phyloP scores from a whole-genome alignment of 2,113 vertebrate genomes.

The Epinephelus fuscoguttatus region DNA sequence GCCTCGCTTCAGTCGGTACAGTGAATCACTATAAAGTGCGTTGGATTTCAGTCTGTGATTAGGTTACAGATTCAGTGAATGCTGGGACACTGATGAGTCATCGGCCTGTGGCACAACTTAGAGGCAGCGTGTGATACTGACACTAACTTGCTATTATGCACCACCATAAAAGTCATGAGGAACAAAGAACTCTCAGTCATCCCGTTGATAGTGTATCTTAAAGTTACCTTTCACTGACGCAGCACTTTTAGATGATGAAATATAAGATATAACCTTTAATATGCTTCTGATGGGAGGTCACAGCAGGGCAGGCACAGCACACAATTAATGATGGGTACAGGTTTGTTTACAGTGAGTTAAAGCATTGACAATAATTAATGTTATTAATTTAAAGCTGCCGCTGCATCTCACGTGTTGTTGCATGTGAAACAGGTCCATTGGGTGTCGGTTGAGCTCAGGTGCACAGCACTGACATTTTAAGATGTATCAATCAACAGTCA shows the following conservation, averaged over 20 bases:
- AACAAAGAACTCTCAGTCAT: neutral
- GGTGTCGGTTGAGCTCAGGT: neutral
- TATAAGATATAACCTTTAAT: too few relatives aligned
- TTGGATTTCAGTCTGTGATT: slow-evolving; percentile 44
- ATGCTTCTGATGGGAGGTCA: neutral
- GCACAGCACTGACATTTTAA: neutral
- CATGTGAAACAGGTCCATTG: neutral
- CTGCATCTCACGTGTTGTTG: slow-evolving; percentile 2
- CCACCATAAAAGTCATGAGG: neutral
- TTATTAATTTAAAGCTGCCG: slow-evolving; percentile 5
- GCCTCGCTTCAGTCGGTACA: neutral
- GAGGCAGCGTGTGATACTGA: slow-evolving; percentile 40
- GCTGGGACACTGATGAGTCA: slow-evolving; percentile 45
- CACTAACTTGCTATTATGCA: slow-evolving; percentile 21
- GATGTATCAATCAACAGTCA: neutral
- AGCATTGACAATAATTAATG: neutral
- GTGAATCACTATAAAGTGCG: slow-evolving; percentile 41
- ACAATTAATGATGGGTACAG: neutral
- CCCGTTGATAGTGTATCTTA: neutral
- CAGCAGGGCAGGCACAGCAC: slow-evolving; percentile 7
- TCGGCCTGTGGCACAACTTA: slow-evolving; percentile 26
- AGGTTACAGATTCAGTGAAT: slow-evolving; percentile 21
- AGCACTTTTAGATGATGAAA: neutral
- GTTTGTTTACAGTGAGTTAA: slow-evolving; percentile 7
- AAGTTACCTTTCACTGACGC: neutral